Percentiles rank a stretch among this genome's conserved stretches.
Conservation (phyloP, 1,140 invertebrate species). For the Drosophila erecta region DNA sequence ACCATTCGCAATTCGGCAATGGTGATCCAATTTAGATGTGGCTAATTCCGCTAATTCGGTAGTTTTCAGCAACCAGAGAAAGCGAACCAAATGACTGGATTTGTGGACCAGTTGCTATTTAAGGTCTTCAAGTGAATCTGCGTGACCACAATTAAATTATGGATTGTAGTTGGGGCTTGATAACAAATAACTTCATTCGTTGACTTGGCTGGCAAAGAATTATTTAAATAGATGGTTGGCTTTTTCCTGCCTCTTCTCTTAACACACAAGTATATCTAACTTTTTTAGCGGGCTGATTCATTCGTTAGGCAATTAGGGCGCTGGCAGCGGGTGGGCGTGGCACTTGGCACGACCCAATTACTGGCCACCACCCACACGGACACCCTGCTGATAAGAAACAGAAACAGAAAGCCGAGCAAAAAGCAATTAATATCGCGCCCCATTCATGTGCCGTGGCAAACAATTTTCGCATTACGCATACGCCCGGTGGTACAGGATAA, state of each 20-base stretch:
- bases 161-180: neutral
- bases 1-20: slow-evolving; percentile 17
- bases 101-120: neutral
- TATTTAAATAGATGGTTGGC: no score
- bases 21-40: slow-evolving; percentile 60
- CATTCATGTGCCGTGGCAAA: slow-evolving; percentile 5
- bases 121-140: neutral
- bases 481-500: slow-evolving; percentile 39
- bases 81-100: slow-evolving; percentile 3
- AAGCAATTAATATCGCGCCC: slow-evolving; percentile 39
- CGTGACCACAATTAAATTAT: neutral
- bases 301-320: slow-evolving; percentile 14
- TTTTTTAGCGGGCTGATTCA: slow-evolving; percentile 10
- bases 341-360: slow-evolving; percentile 53
- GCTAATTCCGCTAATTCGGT: neutral
- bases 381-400: slow-evolving; percentile 16
- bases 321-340: slow-evolving; percentile 15
- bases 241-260: neutral
- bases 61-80: slow-evolving; percentile 3
- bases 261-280: no score
- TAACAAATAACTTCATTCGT: neutral
- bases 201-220: no score
- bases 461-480: slow-evolving; percentile 38
- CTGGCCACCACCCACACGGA: slow-evolving; percentile 11
- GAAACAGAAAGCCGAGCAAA: neutral